A percentile compares a stretch with the other conserved stretches of the same genome.
These are phyloP conservation scores for Periophthalmus magnuspinnatus DNA, from an alignment of 2,797 vertebrate species.

Conservation along the genomic window DNA sequence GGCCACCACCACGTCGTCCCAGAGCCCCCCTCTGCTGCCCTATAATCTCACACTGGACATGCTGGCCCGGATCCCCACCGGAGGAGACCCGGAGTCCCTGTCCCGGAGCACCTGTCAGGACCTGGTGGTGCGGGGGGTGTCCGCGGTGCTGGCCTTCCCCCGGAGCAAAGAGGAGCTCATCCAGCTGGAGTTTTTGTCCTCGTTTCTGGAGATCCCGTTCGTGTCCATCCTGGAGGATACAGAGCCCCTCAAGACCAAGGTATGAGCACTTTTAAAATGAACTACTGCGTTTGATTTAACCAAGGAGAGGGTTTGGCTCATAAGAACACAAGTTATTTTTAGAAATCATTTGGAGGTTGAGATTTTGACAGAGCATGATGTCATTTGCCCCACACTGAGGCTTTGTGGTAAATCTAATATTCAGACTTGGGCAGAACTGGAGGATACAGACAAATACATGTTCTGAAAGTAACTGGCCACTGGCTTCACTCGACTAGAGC, in stretches of 20 bases:
- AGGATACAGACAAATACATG: too few species aligned
- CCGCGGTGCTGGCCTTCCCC: constrained; percentile 89
- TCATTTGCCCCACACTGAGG: neutral
- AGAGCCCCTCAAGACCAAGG: constrained; percentile 84
- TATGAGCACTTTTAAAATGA: constrained; percentile 46
- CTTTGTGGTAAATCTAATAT: too few species aligned
- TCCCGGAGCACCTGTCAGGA: constrained; percentile 85
- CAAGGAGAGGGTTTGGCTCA: neutral
- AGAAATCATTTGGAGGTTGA: neutral
- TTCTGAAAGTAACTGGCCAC: too few species aligned
- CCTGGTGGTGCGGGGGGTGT: constrained; percentile 85
- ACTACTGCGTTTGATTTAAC: neutral
- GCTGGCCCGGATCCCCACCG: constrained; percentile 77
- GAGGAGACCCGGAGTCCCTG: constrained; percentile 87
- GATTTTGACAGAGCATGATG: neutral
- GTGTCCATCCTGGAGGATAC: constrained; percentile 86
- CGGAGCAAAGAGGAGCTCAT: constrained; percentile 86
- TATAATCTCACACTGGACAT: constrained; percentile 90
- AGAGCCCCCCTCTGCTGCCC: constrained; percentile 73
- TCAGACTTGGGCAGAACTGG: too few species aligned
- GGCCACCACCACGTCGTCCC: constrained; percentile 50
- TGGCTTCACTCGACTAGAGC: neutral
- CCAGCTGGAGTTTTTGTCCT: constrained; percentile 90
- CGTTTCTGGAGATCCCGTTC: constrained; percentile 89
- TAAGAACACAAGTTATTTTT: neutral